phyloP scores from a whole-genome alignment of 2,888 invertebrate genomes.

The Osedax fenrisi region DNA sequence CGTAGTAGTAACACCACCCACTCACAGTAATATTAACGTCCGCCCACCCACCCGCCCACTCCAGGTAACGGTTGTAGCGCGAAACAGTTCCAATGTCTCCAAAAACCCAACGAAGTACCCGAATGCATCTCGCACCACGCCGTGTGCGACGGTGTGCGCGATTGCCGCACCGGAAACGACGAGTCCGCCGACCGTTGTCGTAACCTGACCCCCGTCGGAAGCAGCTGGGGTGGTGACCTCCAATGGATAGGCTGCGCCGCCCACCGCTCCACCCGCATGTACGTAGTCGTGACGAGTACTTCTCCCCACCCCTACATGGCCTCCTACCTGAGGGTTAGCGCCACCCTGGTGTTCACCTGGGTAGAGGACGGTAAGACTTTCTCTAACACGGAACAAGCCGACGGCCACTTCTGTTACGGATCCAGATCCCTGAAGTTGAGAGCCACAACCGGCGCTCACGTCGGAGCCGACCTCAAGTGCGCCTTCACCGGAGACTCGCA shows the following conservation, averaged over 20 bases:
- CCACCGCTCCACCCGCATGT: not conserved
- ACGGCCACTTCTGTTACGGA: not conserved
- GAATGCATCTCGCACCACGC: not conserved
- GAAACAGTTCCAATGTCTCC: not conserved
- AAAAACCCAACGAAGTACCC: not conserved
- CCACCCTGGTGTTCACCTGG: conserved; percentile 1
- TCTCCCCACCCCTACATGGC: not conserved
- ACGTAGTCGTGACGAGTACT: not conserved
- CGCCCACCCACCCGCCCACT: too few relatives aligned
- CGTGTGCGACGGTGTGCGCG: conserved; percentile 6
- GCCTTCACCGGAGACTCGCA: not conserved
- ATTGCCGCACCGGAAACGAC: not conserved
- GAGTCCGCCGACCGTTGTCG: not conserved
- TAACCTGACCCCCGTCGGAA: not conserved
- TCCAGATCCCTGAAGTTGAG: not conserved
- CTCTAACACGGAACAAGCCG: conserved; percentile 2
- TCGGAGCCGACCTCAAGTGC: conserved; percentile 6
- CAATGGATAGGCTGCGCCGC: conserved; percentile 2
- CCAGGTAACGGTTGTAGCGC: not conserved
- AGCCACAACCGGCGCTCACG: not conserved
- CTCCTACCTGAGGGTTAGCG: not conserved
- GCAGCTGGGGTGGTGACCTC: conserved; percentile 14
- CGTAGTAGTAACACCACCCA: too few relatives aligned
- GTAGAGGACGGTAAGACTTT: not conserved
- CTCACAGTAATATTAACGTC: too few relatives aligned